Evolutionary conservation across 1,140 invertebrate species (phyloP), one percentile per base, ranked within the genome.

Genomic region (Batillaria attramentaria): DNA sequence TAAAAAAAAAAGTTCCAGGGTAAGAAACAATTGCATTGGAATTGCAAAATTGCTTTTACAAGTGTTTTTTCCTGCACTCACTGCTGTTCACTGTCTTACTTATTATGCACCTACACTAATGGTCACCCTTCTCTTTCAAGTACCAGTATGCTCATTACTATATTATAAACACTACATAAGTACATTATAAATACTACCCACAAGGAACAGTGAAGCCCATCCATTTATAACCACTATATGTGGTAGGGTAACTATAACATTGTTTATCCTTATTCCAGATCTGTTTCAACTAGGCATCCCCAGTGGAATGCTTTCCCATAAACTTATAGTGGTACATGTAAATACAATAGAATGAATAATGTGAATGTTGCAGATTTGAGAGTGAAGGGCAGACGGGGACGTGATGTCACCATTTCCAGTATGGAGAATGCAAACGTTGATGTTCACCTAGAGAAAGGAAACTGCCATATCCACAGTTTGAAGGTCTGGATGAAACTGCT

Each of bases 321-420:
- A 20, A 60, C 57, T n/a, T 28, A 60, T 28, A 60, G 6, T 60
- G 20, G 31, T 28, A 60, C 57, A 60, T 28, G 31, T 28, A 60
- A 60, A 4, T n/a, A 60, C 57, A 13, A 24, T n/a, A 8, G 57
- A 24, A 60, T 20, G 57, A 24, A 41, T 10, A 41, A 41, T 10
- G 3, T 31, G 13, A 43, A n/a, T 43, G 39, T 46, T 70, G 2
- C 68, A 70, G 68, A 70, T 70, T 39, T 70, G 41, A 42, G 50
- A 3, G 1, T 70, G 3, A 20, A 70, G 18, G 41, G 41, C 20
- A 70, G 35, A 4, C 3, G 24, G 8, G 24, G 42, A n/a, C 41
- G 68, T 42, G 50, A 28, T 31, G 68, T 70, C 6, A 46, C 24
- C 6, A 43, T 70, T n/a, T 10, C 13, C 4, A 31, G n/a, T 28